Conservation (phyloP, 2,113 vertebrate genomes). For the Amazona guildingii region DNA sequence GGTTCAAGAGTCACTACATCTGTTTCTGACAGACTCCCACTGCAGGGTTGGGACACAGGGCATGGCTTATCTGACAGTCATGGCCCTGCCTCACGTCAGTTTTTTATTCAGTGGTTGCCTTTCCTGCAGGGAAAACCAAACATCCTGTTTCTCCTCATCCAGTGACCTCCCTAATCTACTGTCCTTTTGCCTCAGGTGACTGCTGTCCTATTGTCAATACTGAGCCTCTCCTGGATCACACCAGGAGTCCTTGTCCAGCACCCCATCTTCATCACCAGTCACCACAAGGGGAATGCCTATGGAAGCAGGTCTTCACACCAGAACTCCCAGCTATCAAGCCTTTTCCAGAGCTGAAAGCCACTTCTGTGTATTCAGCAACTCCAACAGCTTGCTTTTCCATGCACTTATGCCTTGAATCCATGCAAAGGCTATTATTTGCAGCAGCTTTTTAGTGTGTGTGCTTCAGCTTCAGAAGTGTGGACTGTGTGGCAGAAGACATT, state of each 20-base stretch:
- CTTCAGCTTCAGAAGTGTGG: neutral
- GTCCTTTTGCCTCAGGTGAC: neutral
- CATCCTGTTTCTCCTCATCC: neutral
- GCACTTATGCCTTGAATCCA: accelerated
- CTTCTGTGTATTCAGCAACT: neutral
- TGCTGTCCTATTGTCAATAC: neutral
- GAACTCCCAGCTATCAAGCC: neutral
- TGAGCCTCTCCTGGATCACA: neutral
- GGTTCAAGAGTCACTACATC: neutral
- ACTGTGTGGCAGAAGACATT: neutral
- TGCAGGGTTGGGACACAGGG: neutral
- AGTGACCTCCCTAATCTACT: neutral
- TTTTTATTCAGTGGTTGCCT: neutral
- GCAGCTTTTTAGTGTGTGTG: neutral
- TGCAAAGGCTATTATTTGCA: neutral
- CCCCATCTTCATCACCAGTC: neutral
- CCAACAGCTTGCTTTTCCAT: neutral
- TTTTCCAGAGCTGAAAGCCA: neutral
- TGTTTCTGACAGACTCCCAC: neutral
- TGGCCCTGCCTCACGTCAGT: accelerated
- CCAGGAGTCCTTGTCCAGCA: neutral
- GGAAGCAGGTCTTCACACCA: neutral
- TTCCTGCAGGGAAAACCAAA: neutral
- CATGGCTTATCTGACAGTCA: neutral
- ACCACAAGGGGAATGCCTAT: neutral